These are phyloP conservation scores for Gobio gobio DNA, from an alignment of 2,113 vertebrate species.

Conservation along the genomic window DNA sequence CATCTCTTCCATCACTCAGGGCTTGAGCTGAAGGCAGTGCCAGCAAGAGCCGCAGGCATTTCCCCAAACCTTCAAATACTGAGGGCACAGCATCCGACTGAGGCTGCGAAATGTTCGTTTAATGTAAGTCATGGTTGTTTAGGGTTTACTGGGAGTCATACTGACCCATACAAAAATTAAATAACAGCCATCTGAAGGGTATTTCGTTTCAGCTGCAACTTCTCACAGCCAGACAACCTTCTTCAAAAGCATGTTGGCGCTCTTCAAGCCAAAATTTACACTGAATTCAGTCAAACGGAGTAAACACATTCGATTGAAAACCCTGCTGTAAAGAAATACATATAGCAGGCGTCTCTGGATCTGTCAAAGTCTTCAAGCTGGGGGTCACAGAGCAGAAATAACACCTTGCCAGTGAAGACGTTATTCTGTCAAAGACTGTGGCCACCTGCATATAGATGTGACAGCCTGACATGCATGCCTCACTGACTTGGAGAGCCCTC, in stretches of 20 bases:
- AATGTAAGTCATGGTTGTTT: slow-evolving; percentile 4
- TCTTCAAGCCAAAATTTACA: not conserved
- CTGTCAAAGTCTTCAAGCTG: slow-evolving; percentile 69
- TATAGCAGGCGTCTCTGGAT: slow-evolving; percentile 55
- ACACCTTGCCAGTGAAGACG: slow-evolving; percentile 60
- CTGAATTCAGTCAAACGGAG: not conserved
- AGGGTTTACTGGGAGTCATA: not conserved
- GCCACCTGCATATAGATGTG: slow-evolving; percentile 61
- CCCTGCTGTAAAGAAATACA: not conserved
- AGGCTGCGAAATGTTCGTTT: slow-evolving; percentile 6
- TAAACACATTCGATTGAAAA: slow-evolving; percentile 6
- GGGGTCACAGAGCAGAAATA: slow-evolving; percentile 69
- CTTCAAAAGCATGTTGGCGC: not conserved
- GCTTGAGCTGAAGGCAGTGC: slow-evolving; percentile 4
- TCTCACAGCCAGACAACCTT: not conserved
- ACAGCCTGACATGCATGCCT: slow-evolving; percentile 65
- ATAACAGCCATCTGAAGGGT: not conserved
- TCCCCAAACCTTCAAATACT: slow-evolving; percentile 21
- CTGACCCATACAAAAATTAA: not conserved
- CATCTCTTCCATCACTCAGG: slow-evolving; percentile 24
- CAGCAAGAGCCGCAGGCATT: not conserved
- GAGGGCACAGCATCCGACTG: not conserved
- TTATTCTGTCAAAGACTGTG: slow-evolving; percentile 66
- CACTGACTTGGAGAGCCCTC: slow-evolving; percentile 35
- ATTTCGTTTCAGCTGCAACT: not conserved